Evolutionary conservation across 2,797 vertebrate genomes (phyloP), one percentile per base, ranked within the genome.

Genomic region (Sciurus carolinensis): DNA sequence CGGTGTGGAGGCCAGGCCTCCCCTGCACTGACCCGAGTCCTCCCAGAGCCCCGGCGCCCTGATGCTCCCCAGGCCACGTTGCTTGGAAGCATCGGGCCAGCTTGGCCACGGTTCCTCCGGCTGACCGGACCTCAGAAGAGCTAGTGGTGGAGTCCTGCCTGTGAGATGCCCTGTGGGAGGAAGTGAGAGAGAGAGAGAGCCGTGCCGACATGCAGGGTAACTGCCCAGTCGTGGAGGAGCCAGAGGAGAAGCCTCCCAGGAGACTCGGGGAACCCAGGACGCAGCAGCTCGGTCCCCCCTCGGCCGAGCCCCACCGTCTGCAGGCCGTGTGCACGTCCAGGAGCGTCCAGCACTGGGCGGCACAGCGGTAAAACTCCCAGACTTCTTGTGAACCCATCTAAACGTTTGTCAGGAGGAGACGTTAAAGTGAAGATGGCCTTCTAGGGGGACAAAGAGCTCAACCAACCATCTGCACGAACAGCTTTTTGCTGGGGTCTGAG

Each of bases 11-110:
- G 62, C n/a, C 5, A 0, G 64, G 42, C 26, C 67, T 22, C 2
- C 0, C 11, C 4, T 2, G 1, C n/a, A 7, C 0, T 26, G 36
- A 24, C n/a, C 17, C 15, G 8, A 0, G 0, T 22, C 44, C 30
- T 8, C 13, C 72, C 22, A 5, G 72, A 14, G 95, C 14, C 94
- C 73, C 72, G 44, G 90, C 39, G 69, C 73, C 95, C 42, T 8
- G 87, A 57, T 87, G 66, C 42, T 1, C 69, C 94, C 77, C 1
- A 28, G 20, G 1, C 82, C 20, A 15, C 7, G 1, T 15, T 82
- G 33, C 75, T 95, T 39, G 5, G 2, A 4, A 3, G 15, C 28
- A 14, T 86, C 91, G 64, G 57, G 44, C 0, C 93, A 7, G 1
- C 3, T 7, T 30, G 57, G 44, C n/a, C 66, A 3, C 18, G 0